Conservation (phyloP, 2,888 invertebrate genomes). For the Caenorhabditis sulstoni region DNA sequence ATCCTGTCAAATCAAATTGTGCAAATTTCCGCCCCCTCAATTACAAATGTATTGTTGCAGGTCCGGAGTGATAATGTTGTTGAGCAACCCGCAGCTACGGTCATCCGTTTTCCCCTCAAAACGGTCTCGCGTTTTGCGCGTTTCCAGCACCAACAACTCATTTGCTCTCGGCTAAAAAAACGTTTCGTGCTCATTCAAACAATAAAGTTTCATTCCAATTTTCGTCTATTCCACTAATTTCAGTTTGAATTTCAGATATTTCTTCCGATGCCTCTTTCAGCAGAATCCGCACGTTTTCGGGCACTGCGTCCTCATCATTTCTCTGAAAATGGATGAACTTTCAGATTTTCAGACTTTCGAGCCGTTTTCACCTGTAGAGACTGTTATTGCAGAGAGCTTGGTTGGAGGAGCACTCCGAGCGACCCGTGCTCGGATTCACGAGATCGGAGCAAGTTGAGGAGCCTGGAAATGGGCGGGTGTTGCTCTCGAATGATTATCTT, state of each 20-base stretch:
- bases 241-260: too few species aligned
- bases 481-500: too few species aligned
- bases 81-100: neutral
- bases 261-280: too few species aligned
- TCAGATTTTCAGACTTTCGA: too few species aligned
- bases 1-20: too few species aligned
- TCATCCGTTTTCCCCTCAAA: neutral
- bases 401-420: slow-evolving; percentile 32
- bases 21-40: neutral
- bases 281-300: slow-evolving; percentile 48
- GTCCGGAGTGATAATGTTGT: slow-evolving; percentile 1
- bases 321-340: slow-evolving; percentile 2
- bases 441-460: slow-evolving; percentile 12
- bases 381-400: slow-evolving; percentile 23
- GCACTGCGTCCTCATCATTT: slow-evolving; percentile 41
- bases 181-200: too few species aligned
- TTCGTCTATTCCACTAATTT: too few species aligned
- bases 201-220: too few species aligned
- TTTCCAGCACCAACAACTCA: neutral
- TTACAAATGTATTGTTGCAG: neutral
- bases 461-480: too few species aligned
- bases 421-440: slow-evolving; percentile 34
- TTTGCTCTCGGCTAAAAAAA: neutral
- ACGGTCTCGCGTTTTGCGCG: neutral
- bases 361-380: slow-evolving; percentile 22